These are phyloP conservation scores for Trichonephila inaurata DNA, from an alignment of 1,140 invertebrate genomes.

Conservation along the genomic window DNA sequence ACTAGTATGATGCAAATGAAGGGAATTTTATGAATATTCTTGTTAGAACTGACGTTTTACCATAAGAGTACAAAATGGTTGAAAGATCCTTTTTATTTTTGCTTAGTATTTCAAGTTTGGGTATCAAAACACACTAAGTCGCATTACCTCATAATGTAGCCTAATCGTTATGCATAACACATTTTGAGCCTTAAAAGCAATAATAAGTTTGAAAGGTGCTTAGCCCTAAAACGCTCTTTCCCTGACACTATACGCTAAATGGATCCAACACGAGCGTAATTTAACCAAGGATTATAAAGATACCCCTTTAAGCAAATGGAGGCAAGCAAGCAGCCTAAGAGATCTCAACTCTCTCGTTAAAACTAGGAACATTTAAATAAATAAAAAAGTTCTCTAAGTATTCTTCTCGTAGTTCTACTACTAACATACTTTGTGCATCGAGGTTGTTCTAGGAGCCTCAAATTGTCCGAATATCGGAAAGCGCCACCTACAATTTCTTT, in stretches of 20 bases:
- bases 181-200: not conserved
- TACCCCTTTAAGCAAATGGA: not conserved
- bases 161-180: not conserved
- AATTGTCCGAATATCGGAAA: not conserved
- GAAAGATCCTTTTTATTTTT: too few relatives aligned
- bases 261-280: not conserved
- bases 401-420: too few relatives aligned
- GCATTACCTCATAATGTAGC: not conserved
- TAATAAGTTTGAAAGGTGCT: not conserved
- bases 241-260: not conserved
- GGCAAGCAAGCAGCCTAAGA: not conserved
- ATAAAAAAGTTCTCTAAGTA: not conserved
- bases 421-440: too few relatives aligned
- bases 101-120: too few relatives aligned
- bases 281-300: constrained; percentile 23
- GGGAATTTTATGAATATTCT: too few relatives aligned
- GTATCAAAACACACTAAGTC: not conserved
- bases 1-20: too few relatives aligned
- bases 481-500: constrained; percentile 22
- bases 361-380: constrained; percentile 1
- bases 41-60: too few relatives aligned
- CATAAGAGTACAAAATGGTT: too few relatives aligned
- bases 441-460: too few relatives aligned
- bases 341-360: constrained; percentile 7
- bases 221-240: not conserved